Base-by-base conservation (phyloP, 2,888 invertebrate species). In the Cephus pygmeus region DNA sequence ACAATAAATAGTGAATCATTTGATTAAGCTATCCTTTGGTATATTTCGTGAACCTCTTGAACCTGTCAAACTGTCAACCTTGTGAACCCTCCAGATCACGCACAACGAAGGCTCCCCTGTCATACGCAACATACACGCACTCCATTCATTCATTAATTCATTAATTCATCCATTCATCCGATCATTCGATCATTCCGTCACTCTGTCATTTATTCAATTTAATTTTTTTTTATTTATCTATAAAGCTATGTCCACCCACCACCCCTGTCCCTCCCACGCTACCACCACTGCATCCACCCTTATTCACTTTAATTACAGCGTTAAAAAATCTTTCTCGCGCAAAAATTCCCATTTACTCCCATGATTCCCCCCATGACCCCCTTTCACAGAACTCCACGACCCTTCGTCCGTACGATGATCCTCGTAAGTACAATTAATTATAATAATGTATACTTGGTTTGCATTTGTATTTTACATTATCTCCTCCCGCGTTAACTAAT, bases 391-490 rank as follows among this genome's bases (percentile, higher is more conserved):
- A 40, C 40, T 40, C 40, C 40, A 40, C 40, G 40, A 40, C 81
- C 81, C 79, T 81, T 77, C 82, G 81, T 80, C 82, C 84, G 85
- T 83, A 85, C 83, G 84, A 86, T 84, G 85, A 85, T 82, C 83
- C 85, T 86, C 85, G 83, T 85, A 91, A 90, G 89, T 89, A 90
- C 90, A 90, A 89, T 90, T 89, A 88, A 89, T 69, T 23, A 56
- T 75, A 35, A 31, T 40, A 35, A 40, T 40, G 87, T 89, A 89
- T 90, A 90, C 88, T 87, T 87, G 88, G 87, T 88, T 90, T 90
- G 87, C 88, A 89, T 88, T 90, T 88, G 87, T 91, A 91, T 90
- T 87, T 91, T 91, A 91, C 90, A 91, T 90, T 87, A 88, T 81
- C 85, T 85, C 85, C 86, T 85, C 86, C 85, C 85, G 85, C 86